Base-by-base conservation (phyloP, 2,113 vertebrate genomes). In the Centropristis striata region DNA sequence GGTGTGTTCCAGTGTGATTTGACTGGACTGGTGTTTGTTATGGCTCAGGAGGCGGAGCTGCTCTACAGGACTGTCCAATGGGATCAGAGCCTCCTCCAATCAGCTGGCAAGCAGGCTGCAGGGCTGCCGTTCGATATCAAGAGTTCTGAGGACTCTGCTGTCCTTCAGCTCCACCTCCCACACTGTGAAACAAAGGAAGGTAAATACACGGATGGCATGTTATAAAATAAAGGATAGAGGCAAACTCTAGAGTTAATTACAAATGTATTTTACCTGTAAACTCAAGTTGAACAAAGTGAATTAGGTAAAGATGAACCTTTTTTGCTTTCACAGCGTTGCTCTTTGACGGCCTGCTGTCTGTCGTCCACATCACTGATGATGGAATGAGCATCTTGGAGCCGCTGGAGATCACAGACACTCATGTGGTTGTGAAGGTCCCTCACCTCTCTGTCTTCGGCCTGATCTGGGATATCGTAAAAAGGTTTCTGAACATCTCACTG, bases 91-190 rank as follows among this genome's bases (percentile, higher is more conserved):
- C 32, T 75, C 8, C 55, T 84, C 41, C 23, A 59, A 1, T n/a
- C 50, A 51, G 44, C 44, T 4, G 57, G 70, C 10, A 74, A 61
- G 64, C 27, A 0, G 11, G 2, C 63, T 32, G 70, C 55, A 71
- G 80, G 80, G 44, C 58, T 12, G 11, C 64, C 75, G 72, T 82
- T 63, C 2, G 5, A 50, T 3, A 72, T 83, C 27, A 20, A 27
- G 61, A 61, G 74, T 68, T 15, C 68, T 16, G 60, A 59, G 37
- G 15, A 32, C 1, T 8, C 36, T 14, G 59, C 64, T 3, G 25
- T 83, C 7, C 8, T 9, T 68, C 37, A 83, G 68, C 81, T 83
- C 9, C 69, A 73, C 28, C 47, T 83, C 23, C 74, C 74, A 18
- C 81, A 83, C 63, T 77, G 73, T 54, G 80, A 83, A 46, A 69